Percentiles rank a stretch among this genome's conserved stretches.
phyloP scores from a whole-genome alignment of 2,113 vertebrate genomes.

The Hoplias malabaricus region DNA sequence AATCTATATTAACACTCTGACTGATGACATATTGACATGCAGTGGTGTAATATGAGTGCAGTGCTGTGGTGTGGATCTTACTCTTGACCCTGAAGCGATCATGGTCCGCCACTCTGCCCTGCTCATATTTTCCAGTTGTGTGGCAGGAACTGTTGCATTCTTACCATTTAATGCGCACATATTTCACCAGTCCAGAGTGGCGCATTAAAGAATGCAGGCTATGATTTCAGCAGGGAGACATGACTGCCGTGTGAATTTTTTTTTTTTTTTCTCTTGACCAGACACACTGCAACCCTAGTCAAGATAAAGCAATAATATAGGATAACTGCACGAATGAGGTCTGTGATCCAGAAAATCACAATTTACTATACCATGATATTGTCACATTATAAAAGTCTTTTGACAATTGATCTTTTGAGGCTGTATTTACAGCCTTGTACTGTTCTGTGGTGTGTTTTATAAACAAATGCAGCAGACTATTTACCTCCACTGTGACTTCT shows the following conservation, averaged over 20 bases:
- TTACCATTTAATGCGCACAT: constrained; percentile 53
- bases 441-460: no score
- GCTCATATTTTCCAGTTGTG: not conserved
- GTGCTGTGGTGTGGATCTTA: not conserved
- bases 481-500: no score
- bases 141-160: constrained; percentile 53
- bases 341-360: no score
- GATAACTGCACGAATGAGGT: no score
- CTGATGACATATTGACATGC: not conserved
- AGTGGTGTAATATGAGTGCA: not conserved
- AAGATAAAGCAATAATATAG: no score
- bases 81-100: not conserved
- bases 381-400: no score
- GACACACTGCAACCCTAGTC: no score
- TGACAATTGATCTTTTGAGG: no score
- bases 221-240: constrained; percentile 54
- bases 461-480: no score
- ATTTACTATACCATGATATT: no score
- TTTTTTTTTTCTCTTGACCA: no score
- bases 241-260: not conserved
- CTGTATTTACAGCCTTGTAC: no score
- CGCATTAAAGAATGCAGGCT: constrained; percentile 53
- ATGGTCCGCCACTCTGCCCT: not conserved
- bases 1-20: not conserved
- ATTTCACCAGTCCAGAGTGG: constrained; percentile 53